Conservation (phyloP, 1,140 invertebrate species). For the Cyphomyrmex costatus region DNA sequence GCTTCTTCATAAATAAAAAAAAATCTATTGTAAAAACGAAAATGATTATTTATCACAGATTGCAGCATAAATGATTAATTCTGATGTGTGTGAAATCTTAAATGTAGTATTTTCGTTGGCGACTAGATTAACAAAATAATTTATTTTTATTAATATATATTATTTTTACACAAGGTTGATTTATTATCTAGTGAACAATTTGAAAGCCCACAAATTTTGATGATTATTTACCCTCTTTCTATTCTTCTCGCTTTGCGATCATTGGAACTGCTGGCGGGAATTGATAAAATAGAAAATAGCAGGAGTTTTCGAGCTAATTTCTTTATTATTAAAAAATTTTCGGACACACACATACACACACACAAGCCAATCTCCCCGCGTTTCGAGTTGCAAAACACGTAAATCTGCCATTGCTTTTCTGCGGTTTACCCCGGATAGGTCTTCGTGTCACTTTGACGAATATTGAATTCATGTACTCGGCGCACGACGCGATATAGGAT, state of each 20-base stretch:
- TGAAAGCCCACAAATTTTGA: neutral
- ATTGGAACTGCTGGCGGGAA: neutral
- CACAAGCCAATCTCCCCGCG: neutral
- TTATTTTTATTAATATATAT: conserved; percentile 27
- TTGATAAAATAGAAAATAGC: neutral
- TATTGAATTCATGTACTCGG: conserved; percentile 20
- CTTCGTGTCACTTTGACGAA: conserved; percentile 27
- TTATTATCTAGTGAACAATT: neutral
- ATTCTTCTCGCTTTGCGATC: neutral
- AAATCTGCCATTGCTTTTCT: neutral
- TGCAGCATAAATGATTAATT: neutral
- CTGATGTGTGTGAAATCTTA: neutral
- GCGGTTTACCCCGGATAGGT: conserved; percentile 23
- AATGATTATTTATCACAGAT: neutral
- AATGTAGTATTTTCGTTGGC: neutral
- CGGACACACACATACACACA: neutral
- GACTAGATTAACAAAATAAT: neutral
- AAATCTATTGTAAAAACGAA: neutral
- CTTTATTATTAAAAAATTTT: conserved; percentile 22
- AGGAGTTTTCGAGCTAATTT: neutral
- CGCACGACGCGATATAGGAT: conserved; percentile 7
- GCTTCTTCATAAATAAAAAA: neutral
- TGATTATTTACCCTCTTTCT: neutral
- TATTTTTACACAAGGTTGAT: neutral
- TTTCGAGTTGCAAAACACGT: conserved; percentile 4